These are phyloP conservation scores for Chascanopsetta lugubris DNA, from an alignment of 2,113 vertebrate species.

Conservation along the genomic window DNA sequence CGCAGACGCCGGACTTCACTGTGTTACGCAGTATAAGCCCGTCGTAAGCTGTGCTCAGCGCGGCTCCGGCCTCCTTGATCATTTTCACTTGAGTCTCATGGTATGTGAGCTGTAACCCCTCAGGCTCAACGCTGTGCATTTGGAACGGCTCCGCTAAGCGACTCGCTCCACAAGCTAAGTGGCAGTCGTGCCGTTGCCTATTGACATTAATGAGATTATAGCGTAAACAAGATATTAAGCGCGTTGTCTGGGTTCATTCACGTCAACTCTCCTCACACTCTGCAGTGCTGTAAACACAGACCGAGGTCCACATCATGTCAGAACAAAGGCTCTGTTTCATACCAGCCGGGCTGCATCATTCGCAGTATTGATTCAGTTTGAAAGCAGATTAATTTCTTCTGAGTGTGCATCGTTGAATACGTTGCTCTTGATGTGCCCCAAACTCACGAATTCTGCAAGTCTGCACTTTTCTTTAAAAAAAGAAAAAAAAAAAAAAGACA, in stretches of 20 bases:
- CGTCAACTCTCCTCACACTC: slow-evolving; percentile 24
- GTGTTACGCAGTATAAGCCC: slow-evolving; percentile 24
- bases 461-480: slow-evolving; percentile 35
- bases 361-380: slow-evolving; percentile 17
- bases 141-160: slow-evolving; percentile 44
- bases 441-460: slow-evolving; percentile 39
- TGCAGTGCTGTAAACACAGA: slow-evolving; percentile 21
- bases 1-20: slow-evolving; percentile 17
- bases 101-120: slow-evolving; percentile 51
- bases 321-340: slow-evolving; percentile 1
- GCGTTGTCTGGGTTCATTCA: slow-evolving; percentile 49
- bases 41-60: slow-evolving; percentile 16
- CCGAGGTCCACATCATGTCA: slow-evolving; percentile 1
- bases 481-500: too few relatives aligned
- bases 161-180: slow-evolving; percentile 44
- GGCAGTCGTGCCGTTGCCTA: slow-evolving; percentile 42
- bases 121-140: slow-evolving; percentile 51
- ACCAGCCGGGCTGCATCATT: background rate
- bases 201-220: slow-evolving; percentile 50
- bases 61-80: slow-evolving; percentile 45
- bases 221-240: slow-evolving; percentile 44
- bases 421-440: background rate
- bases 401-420: slow-evolving; percentile 23
- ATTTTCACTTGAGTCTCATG: slow-evolving; percentile 51
- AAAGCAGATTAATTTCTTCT: slow-evolving; percentile 44